Evolutionary conservation across 1,140 invertebrate species (phyloP).

Genomic region (Monochamus saltuarius): DNA sequence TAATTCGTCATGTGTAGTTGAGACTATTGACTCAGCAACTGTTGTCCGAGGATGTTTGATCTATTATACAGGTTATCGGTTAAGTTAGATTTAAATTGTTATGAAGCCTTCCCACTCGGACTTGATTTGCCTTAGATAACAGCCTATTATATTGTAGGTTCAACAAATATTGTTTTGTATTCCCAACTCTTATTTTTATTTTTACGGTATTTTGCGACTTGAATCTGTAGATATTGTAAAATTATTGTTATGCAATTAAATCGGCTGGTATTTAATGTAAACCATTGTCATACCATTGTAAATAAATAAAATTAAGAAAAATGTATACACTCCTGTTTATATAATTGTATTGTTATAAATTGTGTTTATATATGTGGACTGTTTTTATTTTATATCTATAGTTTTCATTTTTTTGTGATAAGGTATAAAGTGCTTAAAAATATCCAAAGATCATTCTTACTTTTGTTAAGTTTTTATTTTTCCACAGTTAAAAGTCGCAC

Average conservation of each 20-base stretch:
- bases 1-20: slow-evolving; percentile 15
- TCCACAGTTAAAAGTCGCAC: slow-evolving; percentile 11
- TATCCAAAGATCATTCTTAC: slow-evolving; percentile 7
- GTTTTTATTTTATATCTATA: slow-evolving; percentile 9
- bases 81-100: slow-evolving; percentile 23
- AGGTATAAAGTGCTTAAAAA: background rate
- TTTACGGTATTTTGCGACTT: slow-evolving; percentile 13
- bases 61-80: slow-evolving; percentile 13
- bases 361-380: slow-evolving; percentile 15
- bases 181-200: slow-evolving; percentile 10
- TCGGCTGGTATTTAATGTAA: slow-evolving; percentile 21
- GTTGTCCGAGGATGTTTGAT: slow-evolving; percentile 9
- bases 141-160: slow-evolving; percentile 20
- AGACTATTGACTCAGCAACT: slow-evolving; percentile 6
- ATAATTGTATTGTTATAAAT: slow-evolving; percentile 22
- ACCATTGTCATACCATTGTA: slow-evolving; percentile 21
- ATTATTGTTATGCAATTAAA: slow-evolving; percentile 24
- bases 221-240: slow-evolving; percentile 24
- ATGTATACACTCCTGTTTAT: slow-evolving; percentile 24
- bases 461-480: slow-evolving; percentile 4
- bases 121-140: slow-evolving; percentile 19
- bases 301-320: slow-evolving; percentile 21
- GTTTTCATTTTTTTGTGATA: slow-evolving; percentile 6
- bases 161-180: slow-evolving; percentile 20
- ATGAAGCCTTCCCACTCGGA: slow-evolving; percentile 20